Percentiles rank a stretch among this genome's conserved stretches.
Evolutionary conservation across 2,113 vertebrate species (phyloP).

Genomic region (Patagioenas fasciata): DNA sequence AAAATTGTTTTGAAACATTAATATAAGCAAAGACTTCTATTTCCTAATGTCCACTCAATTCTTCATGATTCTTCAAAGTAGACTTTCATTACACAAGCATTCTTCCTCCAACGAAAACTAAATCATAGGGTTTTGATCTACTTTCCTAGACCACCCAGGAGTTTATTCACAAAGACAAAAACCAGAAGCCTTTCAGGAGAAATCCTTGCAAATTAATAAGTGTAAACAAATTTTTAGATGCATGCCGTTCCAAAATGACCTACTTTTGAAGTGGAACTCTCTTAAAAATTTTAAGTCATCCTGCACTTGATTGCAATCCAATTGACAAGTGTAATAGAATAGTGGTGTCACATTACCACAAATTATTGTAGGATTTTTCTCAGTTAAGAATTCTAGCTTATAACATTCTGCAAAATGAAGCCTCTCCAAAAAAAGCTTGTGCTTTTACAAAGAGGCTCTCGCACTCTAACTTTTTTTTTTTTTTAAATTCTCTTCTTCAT

Average conservation of each 20-base stretch:
- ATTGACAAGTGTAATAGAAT: neutral
- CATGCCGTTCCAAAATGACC: neutral
- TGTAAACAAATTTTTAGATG: neutral
- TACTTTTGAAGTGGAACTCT: neutral
- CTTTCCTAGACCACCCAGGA: slow-evolving; percentile 21
- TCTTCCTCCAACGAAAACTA: neutral
- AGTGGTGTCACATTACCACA: too few relatives aligned
- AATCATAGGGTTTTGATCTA: neutral
- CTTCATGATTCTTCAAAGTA: neutral
- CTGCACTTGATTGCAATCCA: neutral
- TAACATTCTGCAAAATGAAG: neutral
- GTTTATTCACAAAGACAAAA: neutral
- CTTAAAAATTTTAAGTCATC: neutral
- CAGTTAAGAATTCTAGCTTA: neutral
- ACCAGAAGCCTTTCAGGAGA: neutral
- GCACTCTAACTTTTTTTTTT: neutral
- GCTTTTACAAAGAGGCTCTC: too few relatives aligned
- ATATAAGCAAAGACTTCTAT: slow-evolving; percentile 22
- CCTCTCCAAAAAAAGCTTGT: neutral
- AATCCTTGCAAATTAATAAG: neutral
- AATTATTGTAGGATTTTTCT: neutral
- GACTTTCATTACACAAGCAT: neutral
- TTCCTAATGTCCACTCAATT: neutral
- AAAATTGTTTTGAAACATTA: slow-evolving; percentile 16
- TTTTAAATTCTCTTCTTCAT: neutral